Conservation (phyloP, 2,113 vertebrate genomes). For the Periophthalmodon schlosseri region DNA sequence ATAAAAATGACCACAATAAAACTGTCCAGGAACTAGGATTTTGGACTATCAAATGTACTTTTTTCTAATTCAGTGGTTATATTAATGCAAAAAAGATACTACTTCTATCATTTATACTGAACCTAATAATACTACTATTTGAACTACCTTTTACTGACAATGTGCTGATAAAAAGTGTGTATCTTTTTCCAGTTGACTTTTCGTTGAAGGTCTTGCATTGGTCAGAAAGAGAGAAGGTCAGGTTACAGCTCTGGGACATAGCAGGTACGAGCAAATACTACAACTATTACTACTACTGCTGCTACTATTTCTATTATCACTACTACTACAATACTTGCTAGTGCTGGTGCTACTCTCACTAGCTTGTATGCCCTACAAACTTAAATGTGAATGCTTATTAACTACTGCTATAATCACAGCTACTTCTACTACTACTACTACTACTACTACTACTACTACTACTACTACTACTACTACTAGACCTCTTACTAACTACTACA, state of each 20-base stretch:
- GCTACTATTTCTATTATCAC: too few relatives aligned
- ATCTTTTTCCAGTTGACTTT: conserved; percentile 82
- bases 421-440: neutral
- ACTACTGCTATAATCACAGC: too few relatives aligned
- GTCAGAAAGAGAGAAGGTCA: conserved; percentile 84
- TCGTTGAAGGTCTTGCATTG: conserved; percentile 86
- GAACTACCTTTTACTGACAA: neutral
- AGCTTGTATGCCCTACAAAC: too few relatives aligned
- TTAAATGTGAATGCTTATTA: too few relatives aligned
- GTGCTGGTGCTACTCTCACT: too few relatives aligned
- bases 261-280: conserved; percentile 76
- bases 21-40: neutral
- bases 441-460: too few relatives aligned
- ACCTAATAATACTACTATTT: neutral
- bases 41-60: neutral
- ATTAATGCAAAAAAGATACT: too few relatives aligned
- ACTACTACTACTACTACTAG: too few relatives aligned
- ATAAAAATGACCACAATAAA: neutral
- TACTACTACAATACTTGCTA: too few relatives aligned
- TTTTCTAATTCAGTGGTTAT: too few relatives aligned
- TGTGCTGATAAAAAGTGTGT: neutral
- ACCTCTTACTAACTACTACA: too few relatives aligned
- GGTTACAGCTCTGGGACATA: conserved; percentile 90
- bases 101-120: too few relatives aligned
- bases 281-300: neutral